These are phyloP conservation scores for Pocota personata DNA, from an alignment of 2,888 invertebrate species.

Conservation along the genomic window DNA sequence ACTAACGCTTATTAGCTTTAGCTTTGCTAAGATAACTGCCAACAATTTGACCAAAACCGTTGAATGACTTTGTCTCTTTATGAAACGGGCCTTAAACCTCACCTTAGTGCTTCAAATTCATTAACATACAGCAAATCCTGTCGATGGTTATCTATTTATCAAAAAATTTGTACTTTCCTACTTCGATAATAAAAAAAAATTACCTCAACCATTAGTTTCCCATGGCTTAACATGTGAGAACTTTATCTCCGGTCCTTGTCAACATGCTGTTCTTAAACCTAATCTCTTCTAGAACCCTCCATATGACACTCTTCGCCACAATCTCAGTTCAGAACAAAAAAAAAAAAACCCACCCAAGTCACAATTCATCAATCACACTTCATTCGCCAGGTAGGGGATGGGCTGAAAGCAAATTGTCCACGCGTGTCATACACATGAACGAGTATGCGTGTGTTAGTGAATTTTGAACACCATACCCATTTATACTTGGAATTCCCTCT, in stretches of 20 bases:
- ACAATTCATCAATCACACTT: constrained; percentile 27
- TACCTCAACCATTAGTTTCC: neutral
- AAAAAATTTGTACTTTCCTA: too few species aligned
- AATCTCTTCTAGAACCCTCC: neutral
- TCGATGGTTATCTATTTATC: too few species aligned
- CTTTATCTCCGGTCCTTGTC: neutral
- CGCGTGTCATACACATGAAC: neutral
- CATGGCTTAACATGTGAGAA: neutral
- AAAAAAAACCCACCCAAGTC: neutral
- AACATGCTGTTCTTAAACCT: neutral
- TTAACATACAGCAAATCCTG: too few species aligned
- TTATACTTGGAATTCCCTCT: neutral
- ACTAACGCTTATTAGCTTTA: too few species aligned
- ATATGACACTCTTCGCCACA: neutral
- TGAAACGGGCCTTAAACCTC: too few species aligned
- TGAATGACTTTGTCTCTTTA: too few species aligned
- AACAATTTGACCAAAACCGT: too few species aligned
- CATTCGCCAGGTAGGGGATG: neutral
- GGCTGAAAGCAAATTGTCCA: neutral
- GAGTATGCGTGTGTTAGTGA: neutral
- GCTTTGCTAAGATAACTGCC: too few species aligned
- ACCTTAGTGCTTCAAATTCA: too few species aligned
- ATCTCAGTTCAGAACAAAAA: neutral
- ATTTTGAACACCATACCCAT: neutral
- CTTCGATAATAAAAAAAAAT: too few species aligned